Base-by-base conservation (phyloP, 1,140 invertebrate species). In the Cotesia vestalis region DNA sequence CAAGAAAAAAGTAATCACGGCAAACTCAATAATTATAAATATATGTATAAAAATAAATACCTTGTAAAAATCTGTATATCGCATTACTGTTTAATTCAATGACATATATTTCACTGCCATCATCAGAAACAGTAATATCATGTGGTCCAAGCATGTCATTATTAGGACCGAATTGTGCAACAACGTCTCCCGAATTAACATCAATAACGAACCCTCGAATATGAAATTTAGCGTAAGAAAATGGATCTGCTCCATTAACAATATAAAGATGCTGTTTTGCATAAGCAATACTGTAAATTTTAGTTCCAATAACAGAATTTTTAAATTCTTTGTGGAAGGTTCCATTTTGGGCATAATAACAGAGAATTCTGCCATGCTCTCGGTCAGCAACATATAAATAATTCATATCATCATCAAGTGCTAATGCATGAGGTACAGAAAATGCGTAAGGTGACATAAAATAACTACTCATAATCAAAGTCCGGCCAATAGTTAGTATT, bases 331-430 rank as follows among this genome's bases (percentile, higher is more conserved):
- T 88, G 53, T 89, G 82, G 78, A 91, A 92, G 11, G 89, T 88
- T 53, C 93, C 93, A 76, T 91, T 91, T 46, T 80, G 86, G 1
- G 88, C 85, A 71, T 87, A 84, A 85, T 94, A 98, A 83, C 94
- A 96, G 69, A 93, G 90, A 51, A 96, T 90, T 76, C 96, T 89
- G n/a, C 94, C 93, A 80, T 96, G 93, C 86, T 98, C 96, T 76
- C 97, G 88, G 86, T 99, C 96, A 1, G 97, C 96, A 6, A 95
- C 94, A 84, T 94, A 97, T 20, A 98, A 78, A 20, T 92, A 84
- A 46, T 91, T 90, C 64, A 90, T 86, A 35, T 94, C 91, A 77
- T 94, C 92, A 0, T 92, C 90, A 12, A 98, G 85, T 4, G 94
- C 90, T 46, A 98, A 85, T 63, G 93, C 92, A 87, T 98, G 96